Conservation (phyloP, 2,113 vertebrate genomes). For the Sorex araneus region DNA sequence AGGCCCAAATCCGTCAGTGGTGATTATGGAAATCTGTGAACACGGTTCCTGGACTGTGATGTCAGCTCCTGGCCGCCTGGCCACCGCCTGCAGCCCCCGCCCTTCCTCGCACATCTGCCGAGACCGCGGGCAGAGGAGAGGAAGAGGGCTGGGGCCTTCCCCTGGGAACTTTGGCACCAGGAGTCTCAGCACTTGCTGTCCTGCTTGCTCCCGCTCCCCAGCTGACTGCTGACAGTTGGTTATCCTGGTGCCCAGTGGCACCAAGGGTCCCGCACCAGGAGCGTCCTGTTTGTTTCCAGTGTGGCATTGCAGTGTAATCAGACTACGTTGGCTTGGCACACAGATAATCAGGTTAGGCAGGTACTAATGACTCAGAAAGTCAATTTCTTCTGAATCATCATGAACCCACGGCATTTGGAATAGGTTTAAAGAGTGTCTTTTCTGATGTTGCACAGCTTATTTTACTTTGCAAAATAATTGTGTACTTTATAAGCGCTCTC, state of each 20-base stretch:
- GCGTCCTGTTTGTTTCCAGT: slow-evolving; percentile 52
- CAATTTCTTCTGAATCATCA: slow-evolving; percentile 66
- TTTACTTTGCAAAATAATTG: slow-evolving; percentile 54
- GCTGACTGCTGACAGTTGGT: neutral
- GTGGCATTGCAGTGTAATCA: neutral
- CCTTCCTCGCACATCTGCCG: neutral
- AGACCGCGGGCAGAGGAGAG: slow-evolving; percentile 10
- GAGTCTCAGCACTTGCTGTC: neutral
- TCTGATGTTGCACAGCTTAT: neutral
- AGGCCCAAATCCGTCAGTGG: neutral
- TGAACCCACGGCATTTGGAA: slow-evolving; percentile 1
- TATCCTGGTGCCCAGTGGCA: slow-evolving; percentile 8
- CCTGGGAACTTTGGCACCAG: neutral
- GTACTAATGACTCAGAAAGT: slow-evolving; percentile 74
- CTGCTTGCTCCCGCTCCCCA: neutral
- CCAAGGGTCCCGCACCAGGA: neutral
- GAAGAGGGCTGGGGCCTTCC: neutral
- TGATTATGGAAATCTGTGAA: slow-evolving; percentile 30
- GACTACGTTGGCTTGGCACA: slow-evolving; percentile 64
- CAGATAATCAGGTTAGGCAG: slow-evolving; percentile 72
- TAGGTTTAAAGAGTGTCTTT: neutral
- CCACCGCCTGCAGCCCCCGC: neutral
- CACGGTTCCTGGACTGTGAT: slow-evolving; percentile 1
- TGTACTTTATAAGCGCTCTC: neutral
- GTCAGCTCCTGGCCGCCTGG: slow-evolving; percentile 20